Percentiles rank a stretch among this genome's conserved stretches.
These are phyloP conservation scores for Tipula lateralis DNA, from an alignment of 2,888 invertebrate genomes.

Conservation along the genomic window DNA sequence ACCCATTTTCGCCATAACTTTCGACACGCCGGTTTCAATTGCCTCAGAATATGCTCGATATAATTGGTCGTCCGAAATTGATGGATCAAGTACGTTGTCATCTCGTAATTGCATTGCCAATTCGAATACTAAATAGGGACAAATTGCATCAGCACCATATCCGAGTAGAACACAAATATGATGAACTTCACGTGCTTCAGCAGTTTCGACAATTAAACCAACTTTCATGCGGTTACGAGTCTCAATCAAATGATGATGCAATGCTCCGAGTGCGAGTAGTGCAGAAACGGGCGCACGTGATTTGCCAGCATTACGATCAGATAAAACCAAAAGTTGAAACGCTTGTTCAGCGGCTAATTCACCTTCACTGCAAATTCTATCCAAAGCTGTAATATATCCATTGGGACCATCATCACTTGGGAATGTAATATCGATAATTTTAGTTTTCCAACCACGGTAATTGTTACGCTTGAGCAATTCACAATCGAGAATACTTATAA, in stretches of 20 bases:
- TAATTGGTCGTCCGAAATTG: slow-evolving; percentile 72
- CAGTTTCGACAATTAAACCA: slow-evolving; percentile 91
- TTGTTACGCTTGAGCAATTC: slow-evolving; percentile 78
- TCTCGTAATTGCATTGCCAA: slow-evolving; percentile 79
- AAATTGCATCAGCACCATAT: slow-evolving; percentile 96
- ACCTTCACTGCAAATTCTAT: slow-evolving; percentile 75
- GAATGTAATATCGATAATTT: slow-evolving; percentile 86
- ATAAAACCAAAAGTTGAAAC: slow-evolving; percentile 80
- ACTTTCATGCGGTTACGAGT: slow-evolving; percentile 94
- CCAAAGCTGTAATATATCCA: slow-evolving; percentile 75
- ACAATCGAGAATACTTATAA: slow-evolving; percentile 85
- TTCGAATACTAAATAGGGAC: slow-evolving; percentile 95
- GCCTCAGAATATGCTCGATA: slow-evolving; percentile 86
- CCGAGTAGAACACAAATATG: slow-evolving; percentile 92
- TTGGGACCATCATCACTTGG: slow-evolving; percentile 65
- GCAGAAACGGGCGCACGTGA: slow-evolving; percentile 71
- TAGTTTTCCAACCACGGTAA: slow-evolving; percentile 83
- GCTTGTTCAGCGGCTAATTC: slow-evolving; percentile 69
- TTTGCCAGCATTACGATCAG: slow-evolving; percentile 67
- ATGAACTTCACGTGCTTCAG: slow-evolving; percentile 93
- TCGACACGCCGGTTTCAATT: slow-evolving; percentile 83
- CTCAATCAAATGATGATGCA: slow-evolving; percentile 93
- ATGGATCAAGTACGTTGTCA: slow-evolving; percentile 76
- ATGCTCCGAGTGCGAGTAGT: slow-evolving; percentile 81
- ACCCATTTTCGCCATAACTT: slow-evolving; percentile 99